Conservation (phyloP, 2,888 invertebrate species). For the Cylloceria caligata region DNA sequence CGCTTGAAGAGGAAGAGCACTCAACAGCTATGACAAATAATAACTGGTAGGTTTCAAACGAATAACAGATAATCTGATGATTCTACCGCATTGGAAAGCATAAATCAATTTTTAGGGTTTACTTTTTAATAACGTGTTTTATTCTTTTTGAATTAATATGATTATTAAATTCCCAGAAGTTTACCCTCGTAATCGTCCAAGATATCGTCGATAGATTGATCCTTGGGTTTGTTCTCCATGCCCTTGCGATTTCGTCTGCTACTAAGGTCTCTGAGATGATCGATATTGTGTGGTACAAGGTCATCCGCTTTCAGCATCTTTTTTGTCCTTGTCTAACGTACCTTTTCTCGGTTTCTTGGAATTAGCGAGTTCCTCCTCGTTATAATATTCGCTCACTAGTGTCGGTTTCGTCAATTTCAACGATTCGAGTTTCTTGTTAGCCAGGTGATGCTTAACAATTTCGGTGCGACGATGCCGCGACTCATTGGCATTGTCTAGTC, state of each 20-base stretch:
- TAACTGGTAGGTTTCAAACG: too few species aligned
- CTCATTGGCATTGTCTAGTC: slow-evolving; percentile 87
- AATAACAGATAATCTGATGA: too few species aligned
- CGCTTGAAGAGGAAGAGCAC: too few species aligned
- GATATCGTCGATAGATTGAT: slow-evolving; percentile 85
- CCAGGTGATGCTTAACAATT: slow-evolving; percentile 86
- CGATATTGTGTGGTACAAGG: slow-evolving; percentile 85
- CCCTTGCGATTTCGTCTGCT: slow-evolving; percentile 85
- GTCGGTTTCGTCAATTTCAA: slow-evolving; percentile 89
- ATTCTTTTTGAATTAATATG: not conserved
- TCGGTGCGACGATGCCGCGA: slow-evolving; percentile 85
- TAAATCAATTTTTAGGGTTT: too few species aligned
- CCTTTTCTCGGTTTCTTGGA: slow-evolving; percentile 94
- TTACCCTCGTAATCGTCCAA: slow-evolving; percentile 89
- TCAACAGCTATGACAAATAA: too few species aligned
- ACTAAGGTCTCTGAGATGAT: slow-evolving; percentile 82
- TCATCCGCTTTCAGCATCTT: slow-evolving; percentile 90
- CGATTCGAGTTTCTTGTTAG: slow-evolving; percentile 90
- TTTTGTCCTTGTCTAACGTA: slow-evolving; percentile 89
- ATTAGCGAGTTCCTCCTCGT: slow-evolving; percentile 91
- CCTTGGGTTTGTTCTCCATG: slow-evolving; percentile 81
- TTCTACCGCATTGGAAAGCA: too few species aligned
- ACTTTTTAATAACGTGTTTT: too few species aligned
- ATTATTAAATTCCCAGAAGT: not conserved
- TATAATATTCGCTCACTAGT: slow-evolving; percentile 95